phyloP scores from a whole-genome alignment of 2,888 invertebrate species.

The Agrochola lota region DNA sequence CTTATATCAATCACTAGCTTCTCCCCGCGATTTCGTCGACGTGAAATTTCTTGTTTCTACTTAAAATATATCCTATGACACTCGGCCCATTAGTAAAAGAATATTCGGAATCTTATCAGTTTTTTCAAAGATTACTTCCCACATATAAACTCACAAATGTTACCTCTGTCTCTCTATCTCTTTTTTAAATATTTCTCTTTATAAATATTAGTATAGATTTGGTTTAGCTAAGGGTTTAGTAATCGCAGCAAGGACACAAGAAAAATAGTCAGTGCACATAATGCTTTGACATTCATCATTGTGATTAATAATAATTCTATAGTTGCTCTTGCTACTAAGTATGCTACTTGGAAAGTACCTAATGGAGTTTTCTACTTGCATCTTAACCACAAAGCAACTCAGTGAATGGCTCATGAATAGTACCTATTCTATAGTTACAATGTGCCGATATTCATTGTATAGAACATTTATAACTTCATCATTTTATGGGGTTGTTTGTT shows the following conservation, averaged over 20 bases:
- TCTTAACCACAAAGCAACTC: slow-evolving; percentile 8
- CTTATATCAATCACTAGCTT: neutral
- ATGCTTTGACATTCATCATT: slow-evolving; percentile 19
- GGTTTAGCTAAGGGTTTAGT: neutral
- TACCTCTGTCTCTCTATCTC: too few relatives aligned
- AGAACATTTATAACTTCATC: slow-evolving; percentile 34
- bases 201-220: neutral
- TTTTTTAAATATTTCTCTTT: too few relatives aligned
- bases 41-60: neutral
- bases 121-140: neutral
- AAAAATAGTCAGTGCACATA: neutral
- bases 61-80: neutral
- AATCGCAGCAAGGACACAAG: neutral
- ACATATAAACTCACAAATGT: too few relatives aligned
- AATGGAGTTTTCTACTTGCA: slow-evolving; percentile 19
- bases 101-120: neutral
- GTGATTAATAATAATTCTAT: slow-evolving; percentile 1
- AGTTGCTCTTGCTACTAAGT: slow-evolving; percentile 6
- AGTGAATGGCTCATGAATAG: slow-evolving; percentile 26
- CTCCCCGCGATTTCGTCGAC: too few relatives aligned
- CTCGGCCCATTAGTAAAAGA: neutral
- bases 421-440: neutral
- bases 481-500: slow-evolving; percentile 55
- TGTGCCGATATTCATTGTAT: slow-evolving; percentile 20
- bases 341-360: slow-evolving; percentile 19